Base-by-base conservation (phyloP, 1,140 invertebrate genomes). In the Neuroterus valhalla region DNA sequence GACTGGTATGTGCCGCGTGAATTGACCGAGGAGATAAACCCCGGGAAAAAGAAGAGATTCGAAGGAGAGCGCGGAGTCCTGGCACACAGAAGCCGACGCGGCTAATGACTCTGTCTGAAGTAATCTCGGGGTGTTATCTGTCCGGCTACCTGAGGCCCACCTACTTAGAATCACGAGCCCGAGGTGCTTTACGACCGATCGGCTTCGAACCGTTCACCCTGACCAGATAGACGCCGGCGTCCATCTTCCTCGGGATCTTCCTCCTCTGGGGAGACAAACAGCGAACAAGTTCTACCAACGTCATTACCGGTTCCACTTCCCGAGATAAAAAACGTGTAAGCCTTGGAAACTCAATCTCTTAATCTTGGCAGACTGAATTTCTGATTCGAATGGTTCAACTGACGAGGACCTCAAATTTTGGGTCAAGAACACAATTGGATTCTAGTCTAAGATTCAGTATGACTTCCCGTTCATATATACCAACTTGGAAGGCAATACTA, bases 71-170 rank as follows among this genome's bases (percentile, higher is more conserved):
- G 72, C 78, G 75, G 79, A 67, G 71, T 80, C 81, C 76, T 75
- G 85, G 78, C 81, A 89, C 87, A 89, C 88, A 89, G 88, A 88
- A 90, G 88, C 89, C 88, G 88, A 89, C 87, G 84, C 82, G 84
- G 88, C 88, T 90, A 90, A 90, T 90, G 89, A 90, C 89, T 90
- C 88, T 90, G 89, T 90, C 87, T 85, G 84, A 79, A 84, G 86
- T 90, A 90, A 90, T 90, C 89, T 89, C 82, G 77, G 83, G 88
- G 88, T 89, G 88, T 89, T 90, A 89, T 89, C 89, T 89, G 85
- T 89, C 86, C 84, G 82, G 88, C 88, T 89, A 89, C 88, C 88
- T 89, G 88, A 84, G 83, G 88, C 88, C 89, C 89, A 90, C 89
- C 89, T 90, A 89, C 89, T 88, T 88, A 81, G 88, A 90, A 89